Evolutionary conservation across 2,113 vertebrate genomes (phyloP), one percentile per base, ranked within the genome.

Genomic region (Lepisosteus osseus): DNA sequence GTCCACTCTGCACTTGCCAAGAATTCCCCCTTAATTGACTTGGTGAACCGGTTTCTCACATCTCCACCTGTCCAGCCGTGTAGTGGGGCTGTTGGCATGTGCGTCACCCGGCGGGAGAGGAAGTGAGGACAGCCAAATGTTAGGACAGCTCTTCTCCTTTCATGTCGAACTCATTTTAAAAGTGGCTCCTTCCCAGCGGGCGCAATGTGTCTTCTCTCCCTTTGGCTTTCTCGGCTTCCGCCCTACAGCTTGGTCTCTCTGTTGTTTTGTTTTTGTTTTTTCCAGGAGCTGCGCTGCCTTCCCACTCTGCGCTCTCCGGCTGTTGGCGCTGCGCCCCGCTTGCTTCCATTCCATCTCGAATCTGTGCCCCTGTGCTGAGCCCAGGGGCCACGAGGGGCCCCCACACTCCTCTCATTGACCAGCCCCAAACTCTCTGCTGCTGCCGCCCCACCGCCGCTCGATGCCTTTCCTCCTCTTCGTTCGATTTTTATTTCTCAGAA

Each of bases 331-430:
- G 84, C 86, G 93, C 91, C 93, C 92, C 87, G 91, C 95, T 97
- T 97, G 93, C 94, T 96, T 85, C 94, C 95, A 96, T 97, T 95
- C 94, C 94, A 94, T 94, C 93, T 95, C 92, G 92, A 92, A 87
- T 90, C 85, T 88, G 87, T 84, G 86, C 87, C 87, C 81, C 80
- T 88, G 68, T 79, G 69, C 80, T 92, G 91, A 92, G 29, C 90
- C 90, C 89, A 92, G 89, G 89, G 86, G 72, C 88, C 43, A 2
- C 29, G 89, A 92, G 89, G 89, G 86, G 72, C 88, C 43, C 43
- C 29, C 29, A 29, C 6, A 9, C 40, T n/a, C 56, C 64, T 41
- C 59, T 42, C 14, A 51, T 9, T 40, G 8, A 51, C 56, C 54
- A 70, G 69, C 70, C 70, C 4, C 4, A 51, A 51, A 51, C 47